These are phyloP conservation scores for Homarus americanus DNA, from an alignment of 1,140 invertebrate genomes.

Conservation along the genomic window DNA sequence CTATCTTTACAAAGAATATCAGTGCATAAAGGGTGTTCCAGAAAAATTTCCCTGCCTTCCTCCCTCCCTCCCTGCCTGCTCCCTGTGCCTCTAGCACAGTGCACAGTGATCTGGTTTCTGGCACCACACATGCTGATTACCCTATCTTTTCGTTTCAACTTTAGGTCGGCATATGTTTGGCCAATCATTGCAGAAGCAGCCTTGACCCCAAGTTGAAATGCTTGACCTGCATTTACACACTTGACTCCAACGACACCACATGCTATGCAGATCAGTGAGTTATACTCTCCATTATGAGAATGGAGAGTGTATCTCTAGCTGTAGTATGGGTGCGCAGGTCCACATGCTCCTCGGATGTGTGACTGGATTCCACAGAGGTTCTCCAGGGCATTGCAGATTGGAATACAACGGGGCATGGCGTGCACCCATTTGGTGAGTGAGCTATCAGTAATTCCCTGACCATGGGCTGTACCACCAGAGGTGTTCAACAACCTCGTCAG, in stretches of 20 bases:
- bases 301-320: background rate
- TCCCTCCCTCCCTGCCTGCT: no score
- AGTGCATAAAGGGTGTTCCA: no score
- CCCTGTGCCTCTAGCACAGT: no score
- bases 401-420: background rate
- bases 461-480: background rate
- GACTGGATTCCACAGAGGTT: background rate
- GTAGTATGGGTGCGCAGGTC: background rate
- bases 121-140: background rate
- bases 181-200: background rate
- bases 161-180: background rate
- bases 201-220: background rate
- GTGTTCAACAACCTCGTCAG: background rate
- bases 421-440: background rate
- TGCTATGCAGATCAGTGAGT: constrained; percentile 5
- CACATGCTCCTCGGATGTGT: background rate
- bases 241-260: background rate
- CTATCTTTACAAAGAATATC: no score
- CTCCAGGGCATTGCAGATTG: background rate
- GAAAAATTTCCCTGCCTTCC: no score
- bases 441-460: no score
- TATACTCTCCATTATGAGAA: background rate
- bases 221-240: no score
- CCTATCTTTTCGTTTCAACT: background rate
- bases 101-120: background rate